Evolutionary conservation across 2,888 invertebrate genomes (phyloP).

Genomic region (Drosophila fungiperda): DNA sequence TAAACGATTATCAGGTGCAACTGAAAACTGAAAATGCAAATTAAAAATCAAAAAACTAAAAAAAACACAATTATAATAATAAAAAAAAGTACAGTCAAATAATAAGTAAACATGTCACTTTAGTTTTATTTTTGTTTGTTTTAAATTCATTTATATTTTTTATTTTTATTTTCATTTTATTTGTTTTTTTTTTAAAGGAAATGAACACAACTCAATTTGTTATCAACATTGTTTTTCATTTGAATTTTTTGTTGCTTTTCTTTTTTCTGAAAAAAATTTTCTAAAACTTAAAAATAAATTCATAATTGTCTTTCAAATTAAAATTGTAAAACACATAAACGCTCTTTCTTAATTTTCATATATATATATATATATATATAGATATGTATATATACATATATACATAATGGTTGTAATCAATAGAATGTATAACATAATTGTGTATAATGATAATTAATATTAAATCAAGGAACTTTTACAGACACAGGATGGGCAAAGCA

Average conservation of each 20-base stretch:
- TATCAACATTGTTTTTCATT: conserved; percentile 53
- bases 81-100: conserved; percentile 8
- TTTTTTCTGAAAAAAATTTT: conserved; percentile 1
- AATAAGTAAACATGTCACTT: conserved; percentile 30
- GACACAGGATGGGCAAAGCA: conserved; percentile 83
- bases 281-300: conserved; percentile 23
- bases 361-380: conserved; percentile 2
- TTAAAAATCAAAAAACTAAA: neutral
- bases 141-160: conserved; percentile 20
- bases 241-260: conserved; percentile 9
- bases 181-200: conserved; percentile 27
- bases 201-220: conserved; percentile 62
- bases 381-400: conserved; percentile 1
- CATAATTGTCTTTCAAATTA: conserved; percentile 31
- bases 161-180: conserved; percentile 15
- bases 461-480: conserved; percentile 84
- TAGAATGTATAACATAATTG: conserved; percentile 3
- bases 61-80: neutral
- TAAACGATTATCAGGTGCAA: conserved; percentile 35
- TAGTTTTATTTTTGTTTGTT: conserved; percentile 27
- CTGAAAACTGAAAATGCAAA: conserved; percentile 1
- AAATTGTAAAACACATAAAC: conserved; percentile 19
- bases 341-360: neutral
- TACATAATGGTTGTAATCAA: conserved; percentile 10
- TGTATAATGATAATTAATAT: conserved; percentile 44